Evolutionary conservation across 2,113 vertebrate genomes (phyloP).

Genomic region (Ahaetulla prasina): DNA sequence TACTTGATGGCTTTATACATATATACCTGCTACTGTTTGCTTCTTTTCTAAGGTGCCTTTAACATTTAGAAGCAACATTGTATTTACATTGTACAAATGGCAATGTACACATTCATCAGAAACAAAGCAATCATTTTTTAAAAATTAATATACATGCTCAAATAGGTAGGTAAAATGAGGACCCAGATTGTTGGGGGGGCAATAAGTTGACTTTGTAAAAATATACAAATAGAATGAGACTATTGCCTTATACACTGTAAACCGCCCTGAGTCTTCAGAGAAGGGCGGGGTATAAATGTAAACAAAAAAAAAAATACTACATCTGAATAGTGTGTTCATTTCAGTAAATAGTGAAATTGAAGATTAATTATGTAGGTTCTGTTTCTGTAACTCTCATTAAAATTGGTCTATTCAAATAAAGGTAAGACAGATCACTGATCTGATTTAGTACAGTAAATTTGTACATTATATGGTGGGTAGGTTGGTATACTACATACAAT

Average conservation of each 20-base stretch:
- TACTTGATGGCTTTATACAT: neutral
- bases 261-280: no score
- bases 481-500: neutral
- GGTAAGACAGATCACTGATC: neutral
- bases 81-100: neutral
- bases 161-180: no score
- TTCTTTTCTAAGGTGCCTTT: neutral
- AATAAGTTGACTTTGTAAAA: no score
- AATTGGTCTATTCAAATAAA: neutral
- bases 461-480: neutral
- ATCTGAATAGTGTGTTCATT: neutral
- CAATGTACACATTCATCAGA: neutral
- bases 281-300: no score
- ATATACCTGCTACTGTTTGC: neutral
- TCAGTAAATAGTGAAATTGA: neutral
- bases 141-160: neutral
- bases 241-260: no score
- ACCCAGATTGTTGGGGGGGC: no score
- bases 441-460: neutral
- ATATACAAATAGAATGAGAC: no score
- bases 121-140: neutral
- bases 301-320: no score
- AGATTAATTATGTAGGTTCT: neutral
- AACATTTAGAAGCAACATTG: neutral
- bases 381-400: neutral